Evolutionary conservation across 2,888 invertebrate genomes (phyloP), one percentile per base, ranked within the genome.

Genomic region (Parascotia fuliginaria): DNA sequence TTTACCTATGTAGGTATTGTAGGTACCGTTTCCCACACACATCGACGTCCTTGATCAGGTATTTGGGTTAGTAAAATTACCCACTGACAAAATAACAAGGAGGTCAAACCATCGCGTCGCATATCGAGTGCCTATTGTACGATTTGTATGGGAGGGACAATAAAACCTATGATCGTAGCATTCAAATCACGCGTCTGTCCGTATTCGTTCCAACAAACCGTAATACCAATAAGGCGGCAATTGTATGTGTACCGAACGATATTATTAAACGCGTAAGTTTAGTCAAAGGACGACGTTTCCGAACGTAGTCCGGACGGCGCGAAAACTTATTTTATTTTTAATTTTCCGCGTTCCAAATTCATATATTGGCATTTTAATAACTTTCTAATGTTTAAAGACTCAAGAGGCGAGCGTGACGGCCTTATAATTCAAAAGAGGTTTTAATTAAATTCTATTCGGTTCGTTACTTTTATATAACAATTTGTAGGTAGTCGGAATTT

Each of bases 181-280:
- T 89, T 89, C 90, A 62, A 65, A 83, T 83, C 89, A 89, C 89
- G 89, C 78, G 64, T 60, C 65, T 73, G 91, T 60, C 65, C 73
- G 91, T 90, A 90, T 92, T 87, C 83, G 81, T 86, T 89, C 87
- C 90, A 85, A 87, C 90, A 83, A 89, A 92, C 90, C 90, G 91
- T 90, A 89, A 82, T 72, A 85, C 84, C 73, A 83, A 87, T 87
- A 87, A 83, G 89, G 88, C 74, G 73, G 85, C 87, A 86, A 82
- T 81, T 72, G 73, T 74, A 68, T 72, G 73, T 74, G 67, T 70
- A 77, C 77, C 73, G 64, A 60, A 68, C 61, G 55, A 76, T 83
- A 84, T 84, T 88, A 87, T 85, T 87, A 83, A 72, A 77, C 74
- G 65, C 55, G 65, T 73, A 73, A 79, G 77, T 81, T 75, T 74